Conservation (phyloP, 2,888 invertebrate genomes). For the Tortrix viridana region DNA sequence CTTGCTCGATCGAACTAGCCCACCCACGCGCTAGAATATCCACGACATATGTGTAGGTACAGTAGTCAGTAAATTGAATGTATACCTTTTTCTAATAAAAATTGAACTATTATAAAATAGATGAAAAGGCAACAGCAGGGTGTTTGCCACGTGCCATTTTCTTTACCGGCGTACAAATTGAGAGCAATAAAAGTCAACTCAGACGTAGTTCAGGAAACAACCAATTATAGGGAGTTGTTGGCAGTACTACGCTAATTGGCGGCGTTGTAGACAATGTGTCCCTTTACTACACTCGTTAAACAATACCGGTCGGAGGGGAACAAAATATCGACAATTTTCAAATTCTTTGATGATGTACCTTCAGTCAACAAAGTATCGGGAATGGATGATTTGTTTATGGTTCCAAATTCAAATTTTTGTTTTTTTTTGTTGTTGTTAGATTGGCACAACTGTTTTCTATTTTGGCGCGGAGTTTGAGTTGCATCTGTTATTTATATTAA, state of each 20-base stretch:
- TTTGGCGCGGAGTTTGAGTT: too few species aligned
- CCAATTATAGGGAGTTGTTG: conserved; percentile 36
- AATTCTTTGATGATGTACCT: not conserved
- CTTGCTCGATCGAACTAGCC: too few species aligned
- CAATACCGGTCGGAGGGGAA: not conserved
- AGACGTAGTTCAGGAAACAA: conserved; percentile 33
- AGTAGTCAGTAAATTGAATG: too few species aligned
- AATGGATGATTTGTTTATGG: too few species aligned
- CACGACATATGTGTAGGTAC: too few species aligned
- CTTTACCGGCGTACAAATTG: conserved; percentile 30
- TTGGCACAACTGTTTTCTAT: too few species aligned
- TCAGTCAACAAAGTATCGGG: too few species aligned
- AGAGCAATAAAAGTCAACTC: conserved; percentile 33
- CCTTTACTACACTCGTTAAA: conserved; percentile 19
- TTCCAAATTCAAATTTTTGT: too few species aligned
- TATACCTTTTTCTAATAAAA: too few species aligned
- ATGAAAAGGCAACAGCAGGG: conserved; percentile 18
- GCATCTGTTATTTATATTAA: too few species aligned
- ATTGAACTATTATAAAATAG: conserved; percentile 6
- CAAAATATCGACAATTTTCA: not conserved
- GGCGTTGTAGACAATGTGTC: conserved; percentile 30
- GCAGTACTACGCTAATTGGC: conserved; percentile 29
- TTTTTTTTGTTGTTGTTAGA: too few species aligned
- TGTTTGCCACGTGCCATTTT: conserved; percentile 32
- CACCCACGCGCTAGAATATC: too few species aligned